Base-by-base conservation (phyloP, 2,888 invertebrate species). In the Megastigmus dorsalis region DNA sequence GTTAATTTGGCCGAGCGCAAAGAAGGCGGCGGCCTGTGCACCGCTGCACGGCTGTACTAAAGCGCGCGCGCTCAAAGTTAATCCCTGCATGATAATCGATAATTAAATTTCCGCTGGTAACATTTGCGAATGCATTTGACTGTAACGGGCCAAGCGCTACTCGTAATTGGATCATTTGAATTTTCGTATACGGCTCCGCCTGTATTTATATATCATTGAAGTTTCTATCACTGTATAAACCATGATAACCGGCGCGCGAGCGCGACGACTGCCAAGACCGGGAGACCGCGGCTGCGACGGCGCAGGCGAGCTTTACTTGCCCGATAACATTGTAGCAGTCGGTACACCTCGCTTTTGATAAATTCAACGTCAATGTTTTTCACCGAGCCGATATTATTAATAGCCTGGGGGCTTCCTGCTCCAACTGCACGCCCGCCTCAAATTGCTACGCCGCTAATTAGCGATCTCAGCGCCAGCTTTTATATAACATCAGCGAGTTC, bases 301-400 rank as follows among this genome's bases (percentile, higher is more conserved):
- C n/a, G n/a, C n/a, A n/a, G n/a, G n/a, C n/a, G n/a, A n/a, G n/a
- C n/a, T n/a, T n/a, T n/a, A n/a, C 74, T 66, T 55, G 38, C 48
- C 50, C 48, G 76, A 65, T 76, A 76, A 72, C 68, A 26, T 55
- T 54, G 60, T 65, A 52, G 54, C 76, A 54, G 76, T 76, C 76
- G 76, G 72, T 75, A 75, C 41, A 50, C 20, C 6, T 9, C 6
- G 26, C 23, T 28, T 43, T 33, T 20, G 20, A 13, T 9, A 66
- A 41, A 62, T 43, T 55, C 30, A 63, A 48, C 54, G 62, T 63
- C 62, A 68, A 68, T 63, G 55, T 74, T 74, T 60, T 65, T 55
- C 33, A 2, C 13, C 18, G 18, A 13, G 28, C 28, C 30, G 18
- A 36, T 10, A 10, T 55, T 15, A 13, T 20, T 18, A 23, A 1